phyloP scores from a whole-genome alignment of 2,888 invertebrate species.

The Melieria omissa region DNA sequence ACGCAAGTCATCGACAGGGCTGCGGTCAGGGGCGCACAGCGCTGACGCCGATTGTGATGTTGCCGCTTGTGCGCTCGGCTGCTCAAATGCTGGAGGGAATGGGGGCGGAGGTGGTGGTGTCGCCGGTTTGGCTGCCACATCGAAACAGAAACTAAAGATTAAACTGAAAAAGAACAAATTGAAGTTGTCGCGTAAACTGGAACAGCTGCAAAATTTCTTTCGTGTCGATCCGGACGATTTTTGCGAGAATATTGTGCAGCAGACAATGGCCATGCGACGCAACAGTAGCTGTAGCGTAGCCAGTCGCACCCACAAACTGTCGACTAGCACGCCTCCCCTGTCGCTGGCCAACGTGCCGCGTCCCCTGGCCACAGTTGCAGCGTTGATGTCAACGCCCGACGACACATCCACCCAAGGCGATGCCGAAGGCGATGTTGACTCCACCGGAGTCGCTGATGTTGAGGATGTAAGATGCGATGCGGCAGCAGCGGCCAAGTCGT shows the following conservation, averaged over 20 bases:
- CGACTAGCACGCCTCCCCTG: constrained; percentile 37
- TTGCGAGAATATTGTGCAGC: constrained; percentile 56
- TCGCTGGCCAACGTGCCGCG: constrained; percentile 31
- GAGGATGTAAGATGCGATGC: neutral
- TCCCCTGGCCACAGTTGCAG: constrained; percentile 5
- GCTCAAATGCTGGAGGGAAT: constrained; percentile 8
- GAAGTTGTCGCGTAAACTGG: constrained; percentile 50
- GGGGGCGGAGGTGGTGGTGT: constrained; percentile 5
- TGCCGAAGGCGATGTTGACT: neutral
- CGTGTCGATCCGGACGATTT: constrained; percentile 57
- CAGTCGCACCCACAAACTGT: constrained; percentile 47
- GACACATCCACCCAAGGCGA: neutral
- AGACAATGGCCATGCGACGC: constrained; percentile 51
- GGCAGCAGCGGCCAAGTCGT: constrained; percentile 3
- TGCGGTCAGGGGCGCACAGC: no score
- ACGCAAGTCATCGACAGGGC: neutral
- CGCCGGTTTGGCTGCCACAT: constrained; percentile 40
- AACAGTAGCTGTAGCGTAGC: constrained; percentile 51
- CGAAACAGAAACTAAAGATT: constrained; percentile 49
- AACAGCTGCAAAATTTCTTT: constrained; percentile 56
- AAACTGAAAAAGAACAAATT: constrained; percentile 52
- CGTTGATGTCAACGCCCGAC: constrained; percentile 21
- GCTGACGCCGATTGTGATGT: neutral
- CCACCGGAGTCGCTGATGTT: neutral
- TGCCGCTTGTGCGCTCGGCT: constrained; percentile 14